A percentile compares a stretch with the other conserved stretches of the same genome.
These are phyloP conservation scores for Sibirionetta formosa DNA, from an alignment of 2,797 vertebrate species.

Conservation along the genomic window DNA sequence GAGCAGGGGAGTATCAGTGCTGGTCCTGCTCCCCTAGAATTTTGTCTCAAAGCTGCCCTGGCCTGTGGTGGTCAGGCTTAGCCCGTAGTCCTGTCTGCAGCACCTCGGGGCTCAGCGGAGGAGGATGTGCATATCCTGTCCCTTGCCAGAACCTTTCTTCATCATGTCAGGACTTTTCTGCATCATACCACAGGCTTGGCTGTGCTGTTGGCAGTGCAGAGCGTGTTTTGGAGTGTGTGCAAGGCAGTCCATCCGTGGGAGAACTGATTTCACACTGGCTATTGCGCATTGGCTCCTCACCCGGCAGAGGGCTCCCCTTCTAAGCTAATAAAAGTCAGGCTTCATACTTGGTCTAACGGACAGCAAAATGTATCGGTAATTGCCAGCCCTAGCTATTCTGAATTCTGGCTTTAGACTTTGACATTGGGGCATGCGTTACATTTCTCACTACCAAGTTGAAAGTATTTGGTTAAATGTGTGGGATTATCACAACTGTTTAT, in stretches of 20 bases:
- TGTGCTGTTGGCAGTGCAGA: fast-evolving
- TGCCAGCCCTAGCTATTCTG: background rate
- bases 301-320: constrained; percentile 80
- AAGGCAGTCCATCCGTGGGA: background rate
- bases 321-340: constrained; percentile 52
- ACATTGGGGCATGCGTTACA: background rate
- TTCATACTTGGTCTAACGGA: background rate
- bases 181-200: fast-evolving
- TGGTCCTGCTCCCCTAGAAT: background rate
- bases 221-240: background rate
- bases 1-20: background rate
- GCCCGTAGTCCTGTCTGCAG: background rate
- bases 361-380: background rate
- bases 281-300: fast-evolving
- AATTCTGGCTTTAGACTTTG: background rate
- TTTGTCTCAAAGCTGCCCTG: fast-evolving
- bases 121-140: fast-evolving
- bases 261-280: fast-evolving
- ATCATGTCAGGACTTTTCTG: fast-evolving
- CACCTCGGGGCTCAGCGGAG: background rate
- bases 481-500: fast-evolving
- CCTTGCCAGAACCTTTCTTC: background rate
- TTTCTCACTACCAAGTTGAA: background rate
- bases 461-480: fast-evolving
- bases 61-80: background rate